Conservation (phyloP, 2,113 vertebrate species). For the Malaclemys terrapin region DNA sequence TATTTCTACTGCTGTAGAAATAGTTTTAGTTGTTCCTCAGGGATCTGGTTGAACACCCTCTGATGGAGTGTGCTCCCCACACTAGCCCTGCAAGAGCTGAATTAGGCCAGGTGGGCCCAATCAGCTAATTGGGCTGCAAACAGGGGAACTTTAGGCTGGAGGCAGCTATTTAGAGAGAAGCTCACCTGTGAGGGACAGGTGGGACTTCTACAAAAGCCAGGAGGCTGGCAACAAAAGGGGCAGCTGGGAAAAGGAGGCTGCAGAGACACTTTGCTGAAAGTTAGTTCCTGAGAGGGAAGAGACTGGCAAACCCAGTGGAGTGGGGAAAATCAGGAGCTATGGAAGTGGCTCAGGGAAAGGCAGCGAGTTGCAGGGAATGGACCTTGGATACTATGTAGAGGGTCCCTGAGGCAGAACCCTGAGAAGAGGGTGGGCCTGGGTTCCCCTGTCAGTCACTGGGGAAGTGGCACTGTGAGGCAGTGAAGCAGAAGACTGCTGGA, state of each 20-base stretch:
- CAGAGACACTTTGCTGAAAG: not conserved
- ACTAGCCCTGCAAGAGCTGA: no score
- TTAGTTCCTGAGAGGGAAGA: not conserved
- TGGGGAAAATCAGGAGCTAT: not conserved
- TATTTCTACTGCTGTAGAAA: not conserved
- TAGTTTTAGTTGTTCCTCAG: not conserved
- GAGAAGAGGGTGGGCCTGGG: no score
- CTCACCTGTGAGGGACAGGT: not conserved
- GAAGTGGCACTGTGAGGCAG: not conserved
- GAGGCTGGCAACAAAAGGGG: not conserved
- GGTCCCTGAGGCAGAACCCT: no score
- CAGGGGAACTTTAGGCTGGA: not conserved
- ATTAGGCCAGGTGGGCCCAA: no score
- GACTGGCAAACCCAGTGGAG: not conserved
- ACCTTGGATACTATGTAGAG: no score
- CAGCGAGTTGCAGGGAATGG: not conserved
- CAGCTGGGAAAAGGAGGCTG: not conserved
- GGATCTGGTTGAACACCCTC: not conserved
- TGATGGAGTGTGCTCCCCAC: no score
- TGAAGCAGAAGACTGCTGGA: not conserved
- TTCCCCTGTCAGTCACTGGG: no score
- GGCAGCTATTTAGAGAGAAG: not conserved
- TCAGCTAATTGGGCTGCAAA: not conserved
- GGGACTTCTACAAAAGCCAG: not conserved
- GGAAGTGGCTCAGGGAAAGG: not conserved